A percentile compares a stretch with the other conserved stretches of the same genome.
phyloP scores from a whole-genome alignment of 1,140 invertebrate species.

The Drosophila bipectinata region DNA sequence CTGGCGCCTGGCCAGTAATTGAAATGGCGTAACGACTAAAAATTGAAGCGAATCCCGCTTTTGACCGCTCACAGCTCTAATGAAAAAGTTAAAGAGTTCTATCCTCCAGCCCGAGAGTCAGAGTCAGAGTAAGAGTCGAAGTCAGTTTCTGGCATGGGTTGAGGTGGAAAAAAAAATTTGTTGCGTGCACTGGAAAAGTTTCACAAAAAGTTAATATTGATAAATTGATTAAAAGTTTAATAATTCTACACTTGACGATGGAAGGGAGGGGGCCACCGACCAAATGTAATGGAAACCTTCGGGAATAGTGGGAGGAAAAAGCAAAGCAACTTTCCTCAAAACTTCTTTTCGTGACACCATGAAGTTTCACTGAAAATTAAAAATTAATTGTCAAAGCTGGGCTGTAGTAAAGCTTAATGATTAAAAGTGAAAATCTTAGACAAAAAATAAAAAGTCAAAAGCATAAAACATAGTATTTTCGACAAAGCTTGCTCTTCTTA shows the following conservation, averaged over 20 bases:
- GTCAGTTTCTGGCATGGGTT: not conserved
- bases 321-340: conserved; percentile 3
- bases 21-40: conserved; percentile 81
- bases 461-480: too few species aligned
- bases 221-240: conserved; percentile 83
- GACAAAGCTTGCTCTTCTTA: too few species aligned
- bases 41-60: conserved; percentile 65
- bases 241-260: conserved; percentile 54
- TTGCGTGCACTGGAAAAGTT: conserved; percentile 41
- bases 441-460: not conserved
- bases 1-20: conserved; percentile 79
- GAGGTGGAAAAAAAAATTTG: conserved; percentile 27
- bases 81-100: conserved; percentile 72
- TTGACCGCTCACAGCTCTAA: conserved; percentile 35
- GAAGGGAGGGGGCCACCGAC: not conserved
- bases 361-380: conserved; percentile 46
- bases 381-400: conserved; percentile 58
- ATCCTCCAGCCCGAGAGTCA: not conserved
- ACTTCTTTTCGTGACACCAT: conserved; percentile 44
- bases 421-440: not conserved
- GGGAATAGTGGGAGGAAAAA: not conserved
- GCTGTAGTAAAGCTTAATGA: not conserved
- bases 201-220: conserved; percentile 78
- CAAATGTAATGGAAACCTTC: conserved; percentile 18
- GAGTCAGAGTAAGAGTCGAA: too few species aligned